Evolutionary conservation across 92 coral and sea anemone genomes (phyloP).

Genomic region (Meandrina meandrites): DNA sequence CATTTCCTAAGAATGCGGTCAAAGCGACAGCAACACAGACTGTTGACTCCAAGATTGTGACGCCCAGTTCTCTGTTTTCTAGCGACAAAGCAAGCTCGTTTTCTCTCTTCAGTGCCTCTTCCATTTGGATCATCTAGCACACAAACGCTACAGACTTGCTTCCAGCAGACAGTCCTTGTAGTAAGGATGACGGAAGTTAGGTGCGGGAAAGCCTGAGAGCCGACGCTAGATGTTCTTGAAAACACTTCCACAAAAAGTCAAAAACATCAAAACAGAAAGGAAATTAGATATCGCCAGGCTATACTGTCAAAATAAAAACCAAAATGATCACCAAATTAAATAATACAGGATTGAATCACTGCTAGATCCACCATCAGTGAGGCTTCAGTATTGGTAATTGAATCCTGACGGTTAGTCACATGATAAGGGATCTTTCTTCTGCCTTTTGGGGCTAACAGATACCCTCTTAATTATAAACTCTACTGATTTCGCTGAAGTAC

Average conservation of each 20-base stretch:
- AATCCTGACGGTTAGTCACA: too few species aligned
- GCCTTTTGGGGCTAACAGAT: too few species aligned
- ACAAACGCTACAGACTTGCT: background rate
- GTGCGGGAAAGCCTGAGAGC: too few species aligned
- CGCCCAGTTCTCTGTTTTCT: constrained; percentile 14
- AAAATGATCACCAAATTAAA: background rate
- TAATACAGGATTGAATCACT: background rate
- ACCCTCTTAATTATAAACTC: too few species aligned
- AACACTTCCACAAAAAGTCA: background rate
- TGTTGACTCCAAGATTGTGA: background rate
- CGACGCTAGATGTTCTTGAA: background rate
- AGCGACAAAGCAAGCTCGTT: background rate
- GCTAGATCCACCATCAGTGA: too few species aligned
- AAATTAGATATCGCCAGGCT: constrained; percentile 6
- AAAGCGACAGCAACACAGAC: constrained; percentile 16
- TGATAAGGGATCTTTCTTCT: too few species aligned
- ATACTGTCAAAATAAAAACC: background rate
- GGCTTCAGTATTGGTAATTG: too few species aligned
- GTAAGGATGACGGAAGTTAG: background rate
- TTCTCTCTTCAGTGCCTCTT: constrained; percentile 7
- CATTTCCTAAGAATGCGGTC: constrained; percentile 23
- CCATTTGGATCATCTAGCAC: background rate
- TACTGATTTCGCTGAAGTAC: too few species aligned
- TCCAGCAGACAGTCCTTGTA: background rate
- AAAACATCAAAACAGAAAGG: background rate